Percentiles rank a stretch among this genome's conserved stretches.
Evolutionary conservation across 2,888 invertebrate genomes (phyloP).

Genomic region (Venusia cambrica): DNA sequence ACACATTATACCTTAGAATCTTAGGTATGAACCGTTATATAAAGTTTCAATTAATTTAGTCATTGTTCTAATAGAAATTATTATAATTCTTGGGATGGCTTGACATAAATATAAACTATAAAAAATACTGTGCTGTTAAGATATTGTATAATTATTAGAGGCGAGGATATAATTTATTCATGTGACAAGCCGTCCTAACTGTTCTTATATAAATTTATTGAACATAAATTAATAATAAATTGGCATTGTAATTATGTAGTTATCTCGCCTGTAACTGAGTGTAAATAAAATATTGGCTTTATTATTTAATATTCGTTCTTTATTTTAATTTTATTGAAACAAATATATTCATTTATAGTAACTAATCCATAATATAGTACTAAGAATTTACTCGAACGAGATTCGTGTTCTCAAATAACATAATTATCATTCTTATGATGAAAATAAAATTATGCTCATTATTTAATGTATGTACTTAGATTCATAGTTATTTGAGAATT

Average conservation of each 20-base stretch:
- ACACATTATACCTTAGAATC: neutral
- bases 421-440: no score
- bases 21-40: constrained; percentile 9
- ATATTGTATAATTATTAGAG: no score
- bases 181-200: constrained; percentile 14
- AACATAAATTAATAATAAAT: constrained; percentile 26
- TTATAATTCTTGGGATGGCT: constrained; percentile 10
- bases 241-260: constrained; percentile 26
- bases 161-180: no score
- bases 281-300: constrained; percentile 63
- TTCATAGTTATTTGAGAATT: no score
- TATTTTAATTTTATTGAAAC: constrained; percentile 3
- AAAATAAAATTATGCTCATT: no score
- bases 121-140: no score
- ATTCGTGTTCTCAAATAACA: no score
- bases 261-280: constrained; percentile 41
- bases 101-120: constrained; percentile 3
- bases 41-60: constrained; percentile 2
- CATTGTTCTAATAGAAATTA: constrained; percentile 3
- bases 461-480: no score
- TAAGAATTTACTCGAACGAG: no score
- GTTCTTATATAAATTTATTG: constrained; percentile 16
- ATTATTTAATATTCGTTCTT: constrained; percentile 36
- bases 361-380: neutral
- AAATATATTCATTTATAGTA: neutral